Base-by-base conservation (phyloP, 1,140 invertebrate species). In the Drosophila suzukii region DNA sequence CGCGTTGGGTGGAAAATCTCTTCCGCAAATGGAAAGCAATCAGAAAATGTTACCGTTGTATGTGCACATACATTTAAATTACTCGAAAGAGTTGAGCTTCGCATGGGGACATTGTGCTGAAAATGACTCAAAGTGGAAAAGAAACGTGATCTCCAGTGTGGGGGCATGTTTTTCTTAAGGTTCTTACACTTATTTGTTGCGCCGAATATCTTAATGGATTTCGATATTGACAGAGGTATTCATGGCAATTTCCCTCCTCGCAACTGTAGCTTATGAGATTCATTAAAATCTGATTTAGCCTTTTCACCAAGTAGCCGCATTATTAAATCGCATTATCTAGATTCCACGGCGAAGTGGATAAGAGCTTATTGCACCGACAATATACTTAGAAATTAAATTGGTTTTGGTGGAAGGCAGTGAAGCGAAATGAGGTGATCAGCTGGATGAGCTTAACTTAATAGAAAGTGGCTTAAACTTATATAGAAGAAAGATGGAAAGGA, bases 11-110 rank as follows among this genome's bases (percentile, higher is more conserved):
- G 20, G 46, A 32, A 75, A 76, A 76, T 76, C 73, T 66, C 73
- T 67, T 44, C 72, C 73, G 54, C 72, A 76, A 76, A 76, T 76
- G 72, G 73, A 76, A 76, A 76, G 73, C 73, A 76, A 76, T 76
- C 72, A 76, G 72, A 75, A 76, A 76, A 76, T 75, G 73, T 67
- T 76, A 76, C 72, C 73, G 61, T 53, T 53, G 17, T 58, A 13
- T 53, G 43, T 13, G 56, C 50, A 51, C 34, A 67, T 53, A 57
- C 53, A 59, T 75, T 75, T 67, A 75, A 75, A 75, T 67, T 59
- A 54, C 73, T 58, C 41, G 62, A 75, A 71, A 71, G 65, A 50
- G 65, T 71, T 71, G 65, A 49, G 53, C 41, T 36, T 54, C 66
- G 30, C 36, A 55, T 34, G 62, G 62, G 63, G 27, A 70, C 63